These are phyloP conservation scores for Asteroscopus sphinx DNA, from an alignment of 2,888 invertebrate genomes.

Conservation along the genomic window DNA sequence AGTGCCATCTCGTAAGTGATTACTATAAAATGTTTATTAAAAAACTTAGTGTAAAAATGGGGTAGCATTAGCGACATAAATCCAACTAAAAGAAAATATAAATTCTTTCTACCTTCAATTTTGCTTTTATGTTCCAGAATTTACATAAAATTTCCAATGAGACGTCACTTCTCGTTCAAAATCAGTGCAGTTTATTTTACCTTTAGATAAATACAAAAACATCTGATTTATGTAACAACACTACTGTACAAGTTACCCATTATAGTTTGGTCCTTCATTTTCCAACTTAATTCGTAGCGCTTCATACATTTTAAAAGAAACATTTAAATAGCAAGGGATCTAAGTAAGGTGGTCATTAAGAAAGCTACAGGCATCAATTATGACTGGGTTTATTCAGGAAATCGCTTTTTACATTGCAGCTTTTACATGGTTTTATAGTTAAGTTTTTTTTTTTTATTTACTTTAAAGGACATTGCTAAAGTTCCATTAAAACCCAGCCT, in stretches of 20 bases:
- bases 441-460: not conserved
- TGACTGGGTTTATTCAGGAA: slow-evolving; percentile 27
- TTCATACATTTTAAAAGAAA: slow-evolving; percentile 14
- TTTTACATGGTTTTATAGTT: not conserved
- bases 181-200: too few relatives aligned
- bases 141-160: too few relatives aligned
- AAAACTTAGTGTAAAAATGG: too few relatives aligned
- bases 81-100: too few relatives aligned
- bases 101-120: too few relatives aligned
- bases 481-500: too few relatives aligned
- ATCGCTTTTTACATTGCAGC: slow-evolving; percentile 10
- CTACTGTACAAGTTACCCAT: slow-evolving; percentile 1
- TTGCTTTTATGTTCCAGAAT: too few relatives aligned
- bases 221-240: slow-evolving; percentile 19
- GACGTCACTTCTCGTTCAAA: too few relatives aligned
- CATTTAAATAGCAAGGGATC: slow-evolving; percentile 8
- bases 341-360: slow-evolving; percentile 7
- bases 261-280: slow-evolving; percentile 14
- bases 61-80: too few relatives aligned
- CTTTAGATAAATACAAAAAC: slow-evolving; percentile 5
- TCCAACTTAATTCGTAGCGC: slow-evolving; percentile 10
- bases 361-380: slow-evolving; percentile 37
- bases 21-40: too few relatives aligned
- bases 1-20: too few relatives aligned
- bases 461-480: too few relatives aligned